Percentiles rank a stretch among this genome's conserved stretches.
These are phyloP conservation scores for Aythya baeri DNA, from an alignment of 2,113 vertebrate species.

Conservation along the genomic window DNA sequence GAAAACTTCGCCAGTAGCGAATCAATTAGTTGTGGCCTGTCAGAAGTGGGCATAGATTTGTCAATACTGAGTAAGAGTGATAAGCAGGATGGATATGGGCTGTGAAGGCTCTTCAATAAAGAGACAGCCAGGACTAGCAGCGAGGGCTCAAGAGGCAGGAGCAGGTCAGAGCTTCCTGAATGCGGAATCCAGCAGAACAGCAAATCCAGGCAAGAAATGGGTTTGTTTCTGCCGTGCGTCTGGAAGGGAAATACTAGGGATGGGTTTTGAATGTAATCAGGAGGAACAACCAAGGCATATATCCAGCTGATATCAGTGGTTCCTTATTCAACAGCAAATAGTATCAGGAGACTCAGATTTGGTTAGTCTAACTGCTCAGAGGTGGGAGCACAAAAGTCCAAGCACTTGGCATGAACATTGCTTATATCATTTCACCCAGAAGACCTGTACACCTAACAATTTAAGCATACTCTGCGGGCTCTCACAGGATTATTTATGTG, in stretches of 20 bases:
- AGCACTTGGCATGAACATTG: background rate
- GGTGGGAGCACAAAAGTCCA: background rate
- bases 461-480: background rate
- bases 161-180: slow-evolving; percentile 3
- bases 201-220: background rate
- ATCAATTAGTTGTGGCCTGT: slow-evolving; percentile 56
- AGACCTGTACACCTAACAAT: background rate
- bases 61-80: slow-evolving; percentile 61
- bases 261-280: background rate
- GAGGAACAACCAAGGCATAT: background rate
- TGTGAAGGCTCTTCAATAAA: slow-evolving; percentile 64
- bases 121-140: slow-evolving; percentile 15
- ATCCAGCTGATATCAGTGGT: background rate
- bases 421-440: background rate
- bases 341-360: slow-evolving; percentile 13
- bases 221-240: background rate
- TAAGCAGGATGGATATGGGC: slow-evolving; percentile 60
- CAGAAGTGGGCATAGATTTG: slow-evolving; percentile 47
- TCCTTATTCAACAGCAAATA: slow-evolving; percentile 31
- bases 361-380: slow-evolving; percentile 8
- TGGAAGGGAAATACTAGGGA: background rate
- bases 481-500: background rate
- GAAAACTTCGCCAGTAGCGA: slow-evolving; percentile 32
- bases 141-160: background rate
- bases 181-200: background rate